A percentile compares a stretch with the other conserved stretches of the same genome.
Conservation (phyloP, 2,888 invertebrate genomes). For the Liopterus haemorrhoidalis region DNA sequence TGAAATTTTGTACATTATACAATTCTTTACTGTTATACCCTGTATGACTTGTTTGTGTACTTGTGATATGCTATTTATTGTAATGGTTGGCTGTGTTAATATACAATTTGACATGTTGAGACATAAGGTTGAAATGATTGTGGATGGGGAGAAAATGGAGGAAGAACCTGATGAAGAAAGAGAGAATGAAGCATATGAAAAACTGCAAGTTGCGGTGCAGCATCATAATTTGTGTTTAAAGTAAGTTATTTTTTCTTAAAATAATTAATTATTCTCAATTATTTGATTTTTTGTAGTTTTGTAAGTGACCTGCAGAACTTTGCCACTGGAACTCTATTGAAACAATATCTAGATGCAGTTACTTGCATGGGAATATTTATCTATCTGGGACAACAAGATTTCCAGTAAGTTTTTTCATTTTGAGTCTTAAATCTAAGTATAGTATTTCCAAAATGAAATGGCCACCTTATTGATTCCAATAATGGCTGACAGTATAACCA, state of each 20-base stretch:
- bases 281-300: slow-evolving; percentile 12
- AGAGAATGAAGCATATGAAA: slow-evolving; percentile 8
- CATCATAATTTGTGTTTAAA: slow-evolving; percentile 15
- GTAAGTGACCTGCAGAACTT: slow-evolving; percentile 10
- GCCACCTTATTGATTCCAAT: too few species aligned
- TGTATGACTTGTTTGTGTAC: slow-evolving; percentile 3
- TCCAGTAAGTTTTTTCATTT: slow-evolving; percentile 15
- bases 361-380: slow-evolving; percentile 14
- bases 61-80: slow-evolving; percentile 14
- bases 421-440: too few species aligned
- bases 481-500: too few species aligned
- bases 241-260: slow-evolving; percentile 3
- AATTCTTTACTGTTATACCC: slow-evolving; percentile 2
- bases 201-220: slow-evolving; percentile 2
- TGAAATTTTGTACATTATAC: slow-evolving; percentile 9
- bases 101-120: slow-evolving; percentile 15
- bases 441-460: too few species aligned
- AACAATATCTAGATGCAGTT: slow-evolving; percentile 15
- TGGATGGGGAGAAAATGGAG: slow-evolving; percentile 9
- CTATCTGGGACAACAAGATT: slow-evolving; percentile 12
- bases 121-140: too few species aligned
- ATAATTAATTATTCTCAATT: too few species aligned
- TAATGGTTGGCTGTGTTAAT: slow-evolving; percentile 5
- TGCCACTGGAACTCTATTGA: slow-evolving; percentile 12
- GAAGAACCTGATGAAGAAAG: slow-evolving; percentile 1